Conservation (phyloP, 1,140 invertebrate species). For the Rhopalosiphum maidis region DNA sequence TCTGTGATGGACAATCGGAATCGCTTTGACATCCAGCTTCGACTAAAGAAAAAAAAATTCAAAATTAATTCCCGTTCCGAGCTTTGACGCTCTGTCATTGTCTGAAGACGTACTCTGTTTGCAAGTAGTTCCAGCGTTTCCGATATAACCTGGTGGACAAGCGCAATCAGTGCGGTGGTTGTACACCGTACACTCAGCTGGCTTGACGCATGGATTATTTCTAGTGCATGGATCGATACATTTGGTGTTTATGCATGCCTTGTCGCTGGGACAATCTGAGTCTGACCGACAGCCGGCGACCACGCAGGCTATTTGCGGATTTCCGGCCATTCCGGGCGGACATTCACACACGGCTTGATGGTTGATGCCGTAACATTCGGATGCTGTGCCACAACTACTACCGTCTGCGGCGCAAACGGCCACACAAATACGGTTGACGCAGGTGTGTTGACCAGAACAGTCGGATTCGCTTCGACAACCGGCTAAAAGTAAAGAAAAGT, state of each 20-base stretch:
- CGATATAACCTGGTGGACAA: constrained; percentile 79
- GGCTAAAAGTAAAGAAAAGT: constrained; percentile 63
- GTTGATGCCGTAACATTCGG: constrained; percentile 77
- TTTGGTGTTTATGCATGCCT: constrained; percentile 80
- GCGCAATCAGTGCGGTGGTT: constrained; percentile 78
- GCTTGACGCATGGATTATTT: constrained; percentile 71
- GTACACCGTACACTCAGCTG: constrained; percentile 77
- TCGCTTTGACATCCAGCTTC: constrained; percentile 76
- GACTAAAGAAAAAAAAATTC: constrained; percentile 60
- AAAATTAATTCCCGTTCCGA: not conserved
- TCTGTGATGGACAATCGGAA: constrained; percentile 80
- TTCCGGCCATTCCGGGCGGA: constrained; percentile 78
- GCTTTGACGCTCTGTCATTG: not conserved
- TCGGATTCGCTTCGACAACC: constrained; percentile 69
- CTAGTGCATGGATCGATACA: constrained; percentile 78
- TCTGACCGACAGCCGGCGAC: constrained; percentile 78
- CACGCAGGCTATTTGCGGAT: constrained; percentile 78
- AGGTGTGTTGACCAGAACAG: constrained; percentile 78
- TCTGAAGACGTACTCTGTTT: constrained; percentile 68
- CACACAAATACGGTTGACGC: constrained; percentile 79
- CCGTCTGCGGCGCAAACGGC: constrained; percentile 76
- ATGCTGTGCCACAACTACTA: constrained; percentile 72
- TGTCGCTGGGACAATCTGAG: constrained; percentile 75
- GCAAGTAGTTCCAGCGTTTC: constrained; percentile 75
- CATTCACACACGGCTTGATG: constrained; percentile 84